These are phyloP conservation scores for Noctua pronuba DNA, from an alignment of 2,888 invertebrate genomes.

Conservation along the genomic window DNA sequence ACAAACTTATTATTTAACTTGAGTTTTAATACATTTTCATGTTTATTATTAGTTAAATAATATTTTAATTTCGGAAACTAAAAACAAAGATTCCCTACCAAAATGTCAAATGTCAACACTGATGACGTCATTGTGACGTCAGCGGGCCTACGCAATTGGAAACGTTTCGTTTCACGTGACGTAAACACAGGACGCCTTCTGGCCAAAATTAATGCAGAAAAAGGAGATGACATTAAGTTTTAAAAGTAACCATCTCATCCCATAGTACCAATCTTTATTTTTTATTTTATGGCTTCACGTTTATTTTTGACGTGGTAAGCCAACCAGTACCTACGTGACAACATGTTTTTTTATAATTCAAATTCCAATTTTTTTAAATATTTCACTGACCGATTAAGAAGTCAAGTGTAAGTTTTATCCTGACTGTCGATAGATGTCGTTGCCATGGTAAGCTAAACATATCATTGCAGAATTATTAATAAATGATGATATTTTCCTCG, in stretches of 20 bases:
- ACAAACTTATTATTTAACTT: constrained; percentile 27
- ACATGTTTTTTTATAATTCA: not conserved
- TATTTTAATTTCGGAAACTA: constrained; percentile 56
- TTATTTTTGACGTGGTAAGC: no score
- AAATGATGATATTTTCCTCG: not conserved
- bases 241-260: not conserved
- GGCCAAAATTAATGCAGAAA: not conserved
- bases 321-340: not conserved
- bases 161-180: constrained; percentile 66
- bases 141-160: constrained; percentile 61
- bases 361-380: no score
- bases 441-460: not conserved
- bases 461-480: not conserved
- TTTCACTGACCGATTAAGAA: not conserved
- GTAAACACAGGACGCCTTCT: not conserved
- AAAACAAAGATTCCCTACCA: constrained; percentile 69
- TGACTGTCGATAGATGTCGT: constrained; percentile 1
- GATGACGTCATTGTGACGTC: constrained; percentile 87
- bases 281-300: not conserved
- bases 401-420: not conserved
- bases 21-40: constrained; percentile 48
- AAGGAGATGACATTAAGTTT: not conserved
- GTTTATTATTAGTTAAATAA: constrained; percentile 48
- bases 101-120: constrained; percentile 78
- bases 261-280: not conserved